Evolutionary conservation across 2,113 vertebrate genomes (phyloP).

Genomic region (Gallinago undulata): DNA sequence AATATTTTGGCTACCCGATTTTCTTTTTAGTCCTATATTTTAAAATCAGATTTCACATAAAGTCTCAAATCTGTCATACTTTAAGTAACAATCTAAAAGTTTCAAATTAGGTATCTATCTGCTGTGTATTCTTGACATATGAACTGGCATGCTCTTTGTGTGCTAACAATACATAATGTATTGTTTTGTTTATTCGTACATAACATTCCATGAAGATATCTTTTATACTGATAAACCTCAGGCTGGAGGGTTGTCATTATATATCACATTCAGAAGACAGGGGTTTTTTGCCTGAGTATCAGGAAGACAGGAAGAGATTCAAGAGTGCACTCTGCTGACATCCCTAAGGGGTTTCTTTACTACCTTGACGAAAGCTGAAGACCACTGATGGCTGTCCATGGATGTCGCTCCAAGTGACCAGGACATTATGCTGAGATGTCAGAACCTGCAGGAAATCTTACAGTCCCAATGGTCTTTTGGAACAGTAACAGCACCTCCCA

Average conservation of each 20-base stretch:
- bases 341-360: neutral
- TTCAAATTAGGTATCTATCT: neutral
- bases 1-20: neutral
- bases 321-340: neutral
- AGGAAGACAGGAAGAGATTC: neutral
- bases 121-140: neutral
- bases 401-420: neutral
- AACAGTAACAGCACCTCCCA: conserved; percentile 9
- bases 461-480: neutral
- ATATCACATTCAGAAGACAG: rapidly evolving
- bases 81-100: neutral
- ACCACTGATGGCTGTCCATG: neutral
- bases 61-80: neutral
- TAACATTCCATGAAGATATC: neutral
- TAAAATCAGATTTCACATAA: neutral
- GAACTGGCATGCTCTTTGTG: neutral
- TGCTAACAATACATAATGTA: neutral
- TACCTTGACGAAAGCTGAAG: neutral
- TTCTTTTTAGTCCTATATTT: neutral
- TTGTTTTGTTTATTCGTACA: neutral
- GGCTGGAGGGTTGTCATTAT: neutral
- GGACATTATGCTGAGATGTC: neutral
- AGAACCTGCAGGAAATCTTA: neutral
- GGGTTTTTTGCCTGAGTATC: neutral
- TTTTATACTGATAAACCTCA: neutral